Evolutionary conservation across 2,888 invertebrate genomes (phyloP).

Genomic region (Hypsopygia costalis): DNA sequence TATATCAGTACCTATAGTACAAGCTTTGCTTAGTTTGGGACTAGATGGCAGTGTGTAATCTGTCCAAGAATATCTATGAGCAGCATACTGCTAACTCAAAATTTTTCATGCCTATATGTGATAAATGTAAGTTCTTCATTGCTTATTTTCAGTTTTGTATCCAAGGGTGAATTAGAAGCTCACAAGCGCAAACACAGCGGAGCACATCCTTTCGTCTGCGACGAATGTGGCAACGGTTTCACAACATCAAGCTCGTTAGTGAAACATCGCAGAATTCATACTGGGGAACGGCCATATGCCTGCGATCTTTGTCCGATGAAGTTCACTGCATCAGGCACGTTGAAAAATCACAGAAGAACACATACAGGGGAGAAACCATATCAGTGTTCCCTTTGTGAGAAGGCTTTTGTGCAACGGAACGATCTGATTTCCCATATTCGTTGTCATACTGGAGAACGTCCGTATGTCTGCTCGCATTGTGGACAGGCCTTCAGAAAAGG

Average conservation of each 20-base stretch:
- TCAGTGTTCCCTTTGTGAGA: conserved; percentile 76
- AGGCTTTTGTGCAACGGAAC: conserved; percentile 80
- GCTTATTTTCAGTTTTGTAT: conserved; percentile 55
- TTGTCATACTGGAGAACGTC: conserved; percentile 76
- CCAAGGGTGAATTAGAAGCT: conserved; percentile 77
- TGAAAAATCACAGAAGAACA: conserved; percentile 79
- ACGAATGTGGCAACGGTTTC: conserved; percentile 76
- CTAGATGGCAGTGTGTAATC: no score
- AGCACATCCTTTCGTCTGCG: conserved; percentile 81
- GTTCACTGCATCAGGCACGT: conserved; percentile 76
- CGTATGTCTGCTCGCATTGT: conserved; percentile 65
- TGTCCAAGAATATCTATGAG: no score
- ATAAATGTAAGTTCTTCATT: no score
- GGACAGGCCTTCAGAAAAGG: conserved; percentile 76
- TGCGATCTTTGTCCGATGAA: conserved; percentile 81
- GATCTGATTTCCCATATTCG: conserved; percentile 78
- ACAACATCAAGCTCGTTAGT: conserved; percentile 81
- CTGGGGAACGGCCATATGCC: conserved; percentile 80
- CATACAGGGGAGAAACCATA: conserved; percentile 82
- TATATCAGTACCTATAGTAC: no score
- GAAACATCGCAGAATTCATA: conserved; percentile 80
- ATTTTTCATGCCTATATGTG: no score
- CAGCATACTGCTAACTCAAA: no score
- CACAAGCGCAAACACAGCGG: conserved; percentile 81
- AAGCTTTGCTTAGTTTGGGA: no score